A percentile compares a stretch with the other conserved stretches of the same genome.
These are phyloP conservation scores for Megaptera novaeangliae DNA, from an alignment of 2,113 vertebrate genomes.

Conservation along the genomic window DNA sequence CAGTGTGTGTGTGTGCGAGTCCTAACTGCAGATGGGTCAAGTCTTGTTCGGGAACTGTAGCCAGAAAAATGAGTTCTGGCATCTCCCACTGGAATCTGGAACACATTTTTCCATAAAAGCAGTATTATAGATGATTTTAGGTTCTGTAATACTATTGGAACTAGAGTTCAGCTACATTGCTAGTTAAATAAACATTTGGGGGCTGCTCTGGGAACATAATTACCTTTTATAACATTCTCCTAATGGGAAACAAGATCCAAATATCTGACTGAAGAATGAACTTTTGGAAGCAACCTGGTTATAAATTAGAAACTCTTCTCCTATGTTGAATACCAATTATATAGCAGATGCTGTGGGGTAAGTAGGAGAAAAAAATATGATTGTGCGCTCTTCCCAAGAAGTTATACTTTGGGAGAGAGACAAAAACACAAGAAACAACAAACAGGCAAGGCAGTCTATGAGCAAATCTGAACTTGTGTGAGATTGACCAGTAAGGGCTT, in stretches of 20 bases:
- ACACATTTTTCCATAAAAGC: constrained; percentile 55
- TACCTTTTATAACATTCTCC: constrained; percentile 29
- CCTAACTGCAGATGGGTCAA: not conserved
- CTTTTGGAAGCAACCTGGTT: not conserved
- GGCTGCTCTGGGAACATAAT: not conserved
- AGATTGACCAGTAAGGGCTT: not conserved
- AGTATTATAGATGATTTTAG: constrained; percentile 27
- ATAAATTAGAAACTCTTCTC: constrained; percentile 17
- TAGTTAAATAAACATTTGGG: constrained; percentile 27
- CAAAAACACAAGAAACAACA: not conserved
- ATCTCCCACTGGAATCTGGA: constrained; percentile 49
- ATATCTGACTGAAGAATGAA: not conserved
- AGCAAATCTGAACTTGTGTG: not conserved
- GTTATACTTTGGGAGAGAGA: not conserved
- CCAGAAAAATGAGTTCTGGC: constrained; percentile 49
- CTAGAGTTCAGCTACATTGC: not conserved
- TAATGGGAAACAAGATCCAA: constrained; percentile 49
- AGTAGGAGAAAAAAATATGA: not conserved
- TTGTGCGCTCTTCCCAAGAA: not conserved
- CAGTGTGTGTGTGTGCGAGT: not conserved
- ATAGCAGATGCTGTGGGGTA: not conserved
- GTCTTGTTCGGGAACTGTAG: not conserved
- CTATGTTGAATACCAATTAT: not conserved
- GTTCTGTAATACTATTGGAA: constrained; percentile 6
- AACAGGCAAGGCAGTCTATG: not conserved